Base-by-base conservation (phyloP, 2,113 vertebrate species). In the Rhineura floridana region DNA sequence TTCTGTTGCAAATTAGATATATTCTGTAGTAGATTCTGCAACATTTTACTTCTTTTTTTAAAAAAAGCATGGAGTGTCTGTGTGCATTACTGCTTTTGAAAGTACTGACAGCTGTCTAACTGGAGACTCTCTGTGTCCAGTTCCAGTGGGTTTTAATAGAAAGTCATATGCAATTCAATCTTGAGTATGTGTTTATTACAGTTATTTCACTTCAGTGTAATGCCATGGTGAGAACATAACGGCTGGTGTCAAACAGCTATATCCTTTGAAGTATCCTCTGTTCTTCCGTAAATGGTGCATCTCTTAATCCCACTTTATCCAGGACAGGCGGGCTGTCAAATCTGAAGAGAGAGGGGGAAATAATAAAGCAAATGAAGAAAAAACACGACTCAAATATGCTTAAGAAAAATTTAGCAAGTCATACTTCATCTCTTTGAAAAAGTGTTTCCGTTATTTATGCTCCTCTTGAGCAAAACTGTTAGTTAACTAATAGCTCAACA, bases 301-400 rank as follows among this genome's bases (percentile, higher is more conserved):
- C 19, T 46, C 73, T 95, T 97, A 98, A 97, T 98, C 97, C 98
- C 97, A 97, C 94, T 98, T 98, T 92, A 98, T 97, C 97, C 97
- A 98, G 77, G 97, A 97, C 80, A 98, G 97, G 62, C 96, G 97
- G 90, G 98, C 97, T 93, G 97, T 98, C 95, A 98, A 97, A 96
- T 98, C 97, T 98, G 95, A 79, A 86, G 2, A 13, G 48, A 36
- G 48, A 42, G 89, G 83, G 72, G 46, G 88, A 77, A 88, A 75
- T 82, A 79, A 83, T 80, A 93, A 91, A 87, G 42, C 94, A 94
- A 92, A 85, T 88, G 86, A 93, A 93, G 91, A 92, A 83, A 92
- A 93, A 95, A 13, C 88, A 94, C 86, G 85, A 92, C 95, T 96
- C 94, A 88, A 93, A 94, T 95, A 90, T 92, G 91, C 96, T 97